phyloP scores from a whole-genome alignment of 2,113 vertebrate species.

The Channa argus region DNA sequence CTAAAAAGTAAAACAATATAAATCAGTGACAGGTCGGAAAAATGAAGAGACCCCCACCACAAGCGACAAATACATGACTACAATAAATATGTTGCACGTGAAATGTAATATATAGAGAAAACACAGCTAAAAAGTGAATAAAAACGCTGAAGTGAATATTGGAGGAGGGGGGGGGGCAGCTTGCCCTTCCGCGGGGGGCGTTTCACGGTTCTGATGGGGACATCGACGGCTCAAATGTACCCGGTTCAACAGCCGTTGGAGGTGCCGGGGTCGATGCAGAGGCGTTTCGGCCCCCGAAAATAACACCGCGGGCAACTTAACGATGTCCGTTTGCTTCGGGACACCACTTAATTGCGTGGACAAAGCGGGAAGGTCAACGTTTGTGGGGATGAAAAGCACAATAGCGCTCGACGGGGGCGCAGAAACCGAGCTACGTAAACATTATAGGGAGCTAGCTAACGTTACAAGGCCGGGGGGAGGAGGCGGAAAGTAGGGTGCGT shows the following conservation, averaged over 20 bases:
- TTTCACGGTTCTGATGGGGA: constrained; percentile 46
- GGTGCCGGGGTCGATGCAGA: constrained; percentile 8
- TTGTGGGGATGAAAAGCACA: constrained; percentile 44
- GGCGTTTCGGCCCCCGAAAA: constrained; percentile 1
- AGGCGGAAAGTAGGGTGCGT: constrained; percentile 28
- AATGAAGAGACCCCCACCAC: neutral
- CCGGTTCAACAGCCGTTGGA: constrained; percentile 9
- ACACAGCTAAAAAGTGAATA: neutral
- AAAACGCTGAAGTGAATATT: neutral
- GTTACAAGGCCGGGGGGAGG: constrained; percentile 39
- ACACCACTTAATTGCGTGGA: neutral
- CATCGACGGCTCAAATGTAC: constrained; percentile 34
- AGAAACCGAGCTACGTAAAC: constrained; percentile 47
- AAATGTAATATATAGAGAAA: constrained; percentile 23
- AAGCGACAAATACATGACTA: constrained; percentile 17
- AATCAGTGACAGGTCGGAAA: too few relatives aligned
- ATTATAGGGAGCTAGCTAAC: constrained; percentile 60
- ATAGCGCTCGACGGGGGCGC: constrained; percentile 40
- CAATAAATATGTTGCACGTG: neutral
- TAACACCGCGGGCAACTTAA: constrained; percentile 12
- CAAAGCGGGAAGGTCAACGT: constrained; percentile 26
- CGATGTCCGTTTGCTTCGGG: neutral
- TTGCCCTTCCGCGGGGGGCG: constrained; percentile 51
- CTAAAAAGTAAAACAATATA: too few relatives aligned
- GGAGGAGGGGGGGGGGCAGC: constrained; percentile 10